phyloP scores from a whole-genome alignment of 2,888 invertebrate genomes.

The Leptopilina drosophilae region DNA sequence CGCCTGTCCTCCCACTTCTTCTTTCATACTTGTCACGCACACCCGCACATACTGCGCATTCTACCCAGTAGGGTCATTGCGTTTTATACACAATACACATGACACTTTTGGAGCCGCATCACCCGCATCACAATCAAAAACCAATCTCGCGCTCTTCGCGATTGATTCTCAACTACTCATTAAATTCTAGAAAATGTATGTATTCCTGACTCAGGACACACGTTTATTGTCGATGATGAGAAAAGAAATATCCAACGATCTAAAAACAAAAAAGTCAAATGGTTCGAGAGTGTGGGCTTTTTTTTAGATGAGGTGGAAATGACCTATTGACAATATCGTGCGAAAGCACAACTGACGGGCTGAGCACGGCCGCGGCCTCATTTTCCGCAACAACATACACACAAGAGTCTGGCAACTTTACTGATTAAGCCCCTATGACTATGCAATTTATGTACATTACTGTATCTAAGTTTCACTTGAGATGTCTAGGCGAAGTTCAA shows the following conservation, averaged over 20 bases:
- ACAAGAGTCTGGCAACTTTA: conserved; percentile 3
- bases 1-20: conserved; percentile 45
- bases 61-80: conserved; percentile 24
- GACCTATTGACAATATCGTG: not conserved
- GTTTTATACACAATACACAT: not conserved
- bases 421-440: conserved; percentile 6
- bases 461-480: not conserved
- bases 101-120: conserved; percentile 5
- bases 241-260: not conserved
- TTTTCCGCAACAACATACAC: not conserved
- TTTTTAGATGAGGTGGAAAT: conserved; percentile 18
- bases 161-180: conserved; percentile 3
- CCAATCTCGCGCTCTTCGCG: conserved; percentile 17
- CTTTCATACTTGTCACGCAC: conserved; percentile 20
- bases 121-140: conserved; percentile 12
- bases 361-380: conserved; percentile 14
- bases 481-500: not conserved
- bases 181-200: not conserved
- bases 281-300: not conserved
- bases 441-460: conserved; percentile 3
- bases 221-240: not conserved
- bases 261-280: conserved; percentile 1
- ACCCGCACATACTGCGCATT: conserved; percentile 44
- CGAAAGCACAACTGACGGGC: not conserved
- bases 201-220: too few species aligned